Percentiles rank a stretch among this genome's conserved stretches.
Evolutionary conservation across 2,113 vertebrate genomes (phyloP).

Genomic region (Pluvianellus socialis): DNA sequence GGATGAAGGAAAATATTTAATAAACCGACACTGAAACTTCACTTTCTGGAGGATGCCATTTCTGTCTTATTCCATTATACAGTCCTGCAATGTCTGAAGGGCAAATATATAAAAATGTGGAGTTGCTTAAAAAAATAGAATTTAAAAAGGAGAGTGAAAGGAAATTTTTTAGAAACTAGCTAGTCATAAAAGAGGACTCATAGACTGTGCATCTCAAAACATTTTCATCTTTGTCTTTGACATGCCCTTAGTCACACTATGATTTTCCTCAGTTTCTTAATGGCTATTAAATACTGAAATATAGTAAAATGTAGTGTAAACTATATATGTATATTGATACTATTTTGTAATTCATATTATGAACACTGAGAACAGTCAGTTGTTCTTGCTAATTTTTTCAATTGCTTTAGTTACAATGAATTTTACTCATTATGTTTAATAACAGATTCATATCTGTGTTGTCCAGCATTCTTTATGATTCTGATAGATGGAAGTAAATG

Average conservation of each 20-base stretch:
- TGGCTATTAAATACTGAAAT: not conserved
- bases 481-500: conserved; percentile 56
- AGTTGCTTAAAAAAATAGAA: not conserved
- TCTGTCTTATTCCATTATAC: not conserved
- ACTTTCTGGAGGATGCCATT: not conserved
- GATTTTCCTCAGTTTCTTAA: not conserved
- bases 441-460: conserved; percentile 35
- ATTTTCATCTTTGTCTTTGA: not conserved
- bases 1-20: not conserved
- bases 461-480: conserved; percentile 47
- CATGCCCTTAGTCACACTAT: not conserved
- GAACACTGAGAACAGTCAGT: not conserved
- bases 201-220: not conserved
- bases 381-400: not conserved
- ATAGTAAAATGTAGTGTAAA: not conserved
- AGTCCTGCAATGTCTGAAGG: not conserved
- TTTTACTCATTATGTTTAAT: not conserved
- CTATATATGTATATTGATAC: not conserved
- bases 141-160: not conserved
- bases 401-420: not conserved
- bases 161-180: not conserved
- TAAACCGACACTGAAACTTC: not conserved
- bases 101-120: not conserved
- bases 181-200: not conserved
- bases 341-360: not conserved